Base-by-base conservation (phyloP, 2,113 vertebrate genomes). In the Cavia porcellus region DNA sequence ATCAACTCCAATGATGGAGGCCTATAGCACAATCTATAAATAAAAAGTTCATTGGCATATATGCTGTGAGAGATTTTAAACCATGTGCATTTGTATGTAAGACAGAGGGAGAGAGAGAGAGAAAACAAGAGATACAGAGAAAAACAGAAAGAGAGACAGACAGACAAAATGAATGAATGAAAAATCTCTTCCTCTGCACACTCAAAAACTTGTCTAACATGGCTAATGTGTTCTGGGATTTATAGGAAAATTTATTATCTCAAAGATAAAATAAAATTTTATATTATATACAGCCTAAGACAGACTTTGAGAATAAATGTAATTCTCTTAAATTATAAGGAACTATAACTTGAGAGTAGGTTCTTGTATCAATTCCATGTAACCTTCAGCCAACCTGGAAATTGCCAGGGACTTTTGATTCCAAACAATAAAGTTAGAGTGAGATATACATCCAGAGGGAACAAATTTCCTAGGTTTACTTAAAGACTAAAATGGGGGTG, bases 171-270 rank as follows among this genome's bases (percentile, higher is more conserved):
- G 50, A 52, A 52, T 52, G 52, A 55, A 6, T 38, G 64, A 79
- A 57, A 92, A 89, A 32, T 30, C 38, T 68, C 24, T 86, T 66
- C 45, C 8, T 66, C 61, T 88, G 32, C 86, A 96, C 24, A 61
- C 74, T 93, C 88, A 47, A 70, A 97, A 96, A 79, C 84, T 96
- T 90, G 86, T 95, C 92, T 96, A 92, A 92, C 95, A 81, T 64
- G 92, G 80, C 52, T 96, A 91, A 96, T 74, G 90, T 90, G 84
- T 93, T 89, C 25, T 85, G 83, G 47, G 96, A 88, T 72, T 93
- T 98, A 96, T 96, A 93, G 75, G 52, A 55, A 96, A 89, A 97
- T 97, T 64, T 96, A 97, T 97, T 97, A 17, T 95, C 95, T 82
- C 83, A 87, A 93, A 94, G 95, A 95, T 96, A 88, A 96, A 97